Conservation (phyloP, 2,797 vertebrate genomes). For the Choloepus didactylus region DNA sequence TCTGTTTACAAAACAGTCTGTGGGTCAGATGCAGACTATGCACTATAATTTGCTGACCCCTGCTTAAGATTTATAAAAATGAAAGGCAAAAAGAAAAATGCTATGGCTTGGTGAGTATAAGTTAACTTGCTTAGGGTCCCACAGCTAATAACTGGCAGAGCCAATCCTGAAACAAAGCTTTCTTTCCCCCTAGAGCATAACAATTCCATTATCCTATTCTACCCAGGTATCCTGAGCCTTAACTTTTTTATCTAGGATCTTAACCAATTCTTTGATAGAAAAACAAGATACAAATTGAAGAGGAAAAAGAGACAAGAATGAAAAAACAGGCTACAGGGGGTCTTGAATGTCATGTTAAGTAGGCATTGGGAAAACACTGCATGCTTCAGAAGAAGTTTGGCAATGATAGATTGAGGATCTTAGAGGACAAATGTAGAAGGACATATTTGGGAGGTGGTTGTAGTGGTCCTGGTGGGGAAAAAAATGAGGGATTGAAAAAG, state of each 20-base stretch:
- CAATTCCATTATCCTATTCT: background rate
- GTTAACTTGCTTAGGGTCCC: background rate
- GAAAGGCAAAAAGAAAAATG: background rate
- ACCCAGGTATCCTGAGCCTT: too few relatives aligned
- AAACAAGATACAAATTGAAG: background rate
- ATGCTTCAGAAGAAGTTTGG: background rate
- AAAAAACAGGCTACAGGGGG: background rate
- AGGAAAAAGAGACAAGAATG: background rate
- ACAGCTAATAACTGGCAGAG: background rate
- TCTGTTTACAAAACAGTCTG: background rate
- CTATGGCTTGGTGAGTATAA: background rate
- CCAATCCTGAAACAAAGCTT: background rate
- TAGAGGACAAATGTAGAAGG: background rate
- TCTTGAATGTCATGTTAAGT: background rate
- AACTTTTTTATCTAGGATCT: background rate
- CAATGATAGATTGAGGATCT: accelerated
- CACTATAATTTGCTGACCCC: background rate
- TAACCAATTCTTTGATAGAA: background rate
- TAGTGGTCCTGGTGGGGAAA: accelerated
- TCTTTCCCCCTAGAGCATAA: background rate
- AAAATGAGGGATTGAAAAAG: background rate
- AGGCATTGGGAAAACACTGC: accelerated
- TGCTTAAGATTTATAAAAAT: background rate
- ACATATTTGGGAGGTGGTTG: background rate
- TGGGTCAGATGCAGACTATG: background rate